These are phyloP conservation scores for Parazoanthus swiftii DNA, from an alignment of 92 coral and sea anemone species.

Conservation along the genomic window DNA sequence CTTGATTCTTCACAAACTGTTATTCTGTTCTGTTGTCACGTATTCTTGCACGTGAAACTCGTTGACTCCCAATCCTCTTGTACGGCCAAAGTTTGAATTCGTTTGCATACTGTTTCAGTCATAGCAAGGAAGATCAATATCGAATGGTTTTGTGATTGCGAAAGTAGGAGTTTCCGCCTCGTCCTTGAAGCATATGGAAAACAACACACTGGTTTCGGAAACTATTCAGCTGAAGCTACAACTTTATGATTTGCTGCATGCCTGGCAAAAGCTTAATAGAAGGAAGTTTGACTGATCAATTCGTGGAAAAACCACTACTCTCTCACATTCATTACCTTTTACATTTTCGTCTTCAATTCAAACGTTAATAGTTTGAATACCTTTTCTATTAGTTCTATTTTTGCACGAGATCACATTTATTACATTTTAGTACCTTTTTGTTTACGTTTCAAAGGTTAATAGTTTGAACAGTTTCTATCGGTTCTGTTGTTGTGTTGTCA, in stretches of 20 bases:
- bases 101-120: no score
- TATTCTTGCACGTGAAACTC: not conserved
- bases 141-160: not conserved
- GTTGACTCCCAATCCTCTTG: not conserved
- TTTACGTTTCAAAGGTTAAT: not conserved
- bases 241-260: not conserved
- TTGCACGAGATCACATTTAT: not conserved
- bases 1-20: not conserved
- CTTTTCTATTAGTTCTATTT: not conserved
- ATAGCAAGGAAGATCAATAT: not conserved
- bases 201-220: not conserved
- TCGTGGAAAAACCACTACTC: no score
- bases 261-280: not conserved
- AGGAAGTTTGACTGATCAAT: not conserved
- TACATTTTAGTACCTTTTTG: not conserved
- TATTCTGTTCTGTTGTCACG: not conserved
- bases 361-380: no score
- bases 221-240: not conserved
- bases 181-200: not conserved
- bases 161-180: not conserved
- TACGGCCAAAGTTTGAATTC: no score
- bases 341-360: not conserved
- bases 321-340: not conserved
- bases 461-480: no score
- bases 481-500: not conserved